Base-by-base conservation (phyloP, 2,113 vertebrate species). In the Rhinolophus ferrumequinum region DNA sequence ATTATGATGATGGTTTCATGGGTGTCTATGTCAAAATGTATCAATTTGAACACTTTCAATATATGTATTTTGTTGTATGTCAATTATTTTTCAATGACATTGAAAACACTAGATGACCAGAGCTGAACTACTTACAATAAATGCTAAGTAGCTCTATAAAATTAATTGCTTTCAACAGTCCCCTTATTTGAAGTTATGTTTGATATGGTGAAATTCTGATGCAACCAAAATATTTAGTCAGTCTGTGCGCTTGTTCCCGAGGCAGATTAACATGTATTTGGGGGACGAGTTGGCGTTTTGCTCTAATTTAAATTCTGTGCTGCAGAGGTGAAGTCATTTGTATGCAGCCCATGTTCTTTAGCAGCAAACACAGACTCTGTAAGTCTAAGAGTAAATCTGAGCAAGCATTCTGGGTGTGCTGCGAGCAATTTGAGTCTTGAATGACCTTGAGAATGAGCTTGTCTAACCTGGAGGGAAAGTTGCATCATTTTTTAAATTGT, bases 221-320 rank as follows among this genome's bases (percentile, higher is more conserved):
- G 41, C 54, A 88, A 79, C 64, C 60, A 95, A 88, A 97, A 97
- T 95, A 93, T 96, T 90, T 77, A 88, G 85, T 87, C 90, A 62
- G 60, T 10, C 80, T 41, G 73, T 28, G 52, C 35, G 81, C 30
- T 81, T 79, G 52, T 83, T 84, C 80, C 9, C 47, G 44, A 89
- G 72, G 88, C 70, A 72, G 90, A 92, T 90, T 92, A 90, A 66
- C 84, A 92, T 72, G 70, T 50, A 50, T 56, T 94, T 58, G 70
- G 82, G 81, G 85, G 85, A 82, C 76, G 60, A n/a, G 88, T 58
- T 86, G 52, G 26, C 35, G 89, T 95, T 83, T 41, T 80, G 72
- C 84, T 96, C 14, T 97, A 44, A 90, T 98, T 96, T 72, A 79
- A 94, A 97, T 97, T 95, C 90, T 38, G 75, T 94, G 60, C 79